A percentile compares a stretch with the other conserved stretches of the same genome.
Conservation (phyloP, 2,113 vertebrate species). For the Theristicus caerulescens region DNA sequence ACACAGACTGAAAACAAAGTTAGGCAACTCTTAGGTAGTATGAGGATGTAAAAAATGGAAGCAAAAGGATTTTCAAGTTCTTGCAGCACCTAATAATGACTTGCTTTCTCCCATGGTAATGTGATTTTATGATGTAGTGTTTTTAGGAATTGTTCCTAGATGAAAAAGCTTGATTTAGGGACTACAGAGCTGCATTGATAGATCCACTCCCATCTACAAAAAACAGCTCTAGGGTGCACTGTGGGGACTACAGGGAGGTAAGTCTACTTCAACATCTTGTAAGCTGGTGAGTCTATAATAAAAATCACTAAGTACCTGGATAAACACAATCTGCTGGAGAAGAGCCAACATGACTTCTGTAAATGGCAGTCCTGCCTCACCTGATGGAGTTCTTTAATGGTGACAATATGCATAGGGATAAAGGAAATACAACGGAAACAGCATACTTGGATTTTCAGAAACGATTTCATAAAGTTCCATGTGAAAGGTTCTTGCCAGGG, state of each 20-base stretch:
- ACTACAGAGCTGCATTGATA: neutral
- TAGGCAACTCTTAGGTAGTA: neutral
- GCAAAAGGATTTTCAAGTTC: neutral
- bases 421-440: neutral
- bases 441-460: neutral
- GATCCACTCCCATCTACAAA: neutral
- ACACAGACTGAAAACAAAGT: neutral
- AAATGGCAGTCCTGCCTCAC: neutral
- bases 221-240: neutral
- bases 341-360: neutral
- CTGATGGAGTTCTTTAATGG: neutral
- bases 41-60: neutral
- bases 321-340: neutral
- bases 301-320: neutral
- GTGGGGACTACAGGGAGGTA: neutral
- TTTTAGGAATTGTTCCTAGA: neutral
- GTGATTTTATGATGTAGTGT: neutral
- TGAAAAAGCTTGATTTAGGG: neutral
- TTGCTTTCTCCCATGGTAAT: neutral
- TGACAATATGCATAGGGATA: neutral
- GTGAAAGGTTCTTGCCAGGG: neutral
- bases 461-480: neutral
- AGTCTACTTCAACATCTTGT: neutral
- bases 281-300: neutral
- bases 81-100: neutral